Evolutionary conservation across 2,888 invertebrate species (phyloP), one percentile per base, ranked within the genome.

Genomic region (Neoscelio sp.): DNA sequence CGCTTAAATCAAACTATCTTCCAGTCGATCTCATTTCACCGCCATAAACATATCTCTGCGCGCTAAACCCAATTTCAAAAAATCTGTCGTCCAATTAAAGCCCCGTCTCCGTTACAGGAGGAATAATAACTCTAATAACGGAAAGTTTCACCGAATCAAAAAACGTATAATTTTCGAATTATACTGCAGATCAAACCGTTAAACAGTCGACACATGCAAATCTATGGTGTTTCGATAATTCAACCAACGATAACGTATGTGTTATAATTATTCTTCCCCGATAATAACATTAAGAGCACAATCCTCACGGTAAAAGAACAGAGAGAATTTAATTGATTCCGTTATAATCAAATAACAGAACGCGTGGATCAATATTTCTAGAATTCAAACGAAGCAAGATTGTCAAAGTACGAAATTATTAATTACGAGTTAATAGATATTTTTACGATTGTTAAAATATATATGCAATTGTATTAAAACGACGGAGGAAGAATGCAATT

Each of bases 151-250:
- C 54, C 18, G 54, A 62, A 50, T 60, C 23, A 42, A 71, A 52
- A 71, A 46, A 62, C 38, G 42, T 64, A 56, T 56, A 46, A 73
- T 89, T 89, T 86, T 88, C 88, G 84, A 89, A 89, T 89, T 88
- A 88, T 88, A 85, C 82, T 71, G 68, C 73, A 82, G 80, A 84
- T 84, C 85, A 85, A 87, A 87, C 87, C 85, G 83, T 86, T 86
- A 85, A 87, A 87, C 83, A 86, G 84, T 86, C 84, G 85, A 83
- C 82, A 73, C 80, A 85, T 87, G 85, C 84, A 85, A 87, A 78
- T 78, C n/a, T 30, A 64, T 30, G 28, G 52, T 40, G 52, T 74
- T 74, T 65, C 64, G 64, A 74, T 74, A 58, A 58, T 65, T 64
- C 54, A 18, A 20, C 18, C 18, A 28, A 48, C 40, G 40, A 48